These are phyloP conservation scores for Pollicipes pollicipes DNA, from an alignment of 1,140 invertebrate species.

Conservation along the genomic window DNA sequence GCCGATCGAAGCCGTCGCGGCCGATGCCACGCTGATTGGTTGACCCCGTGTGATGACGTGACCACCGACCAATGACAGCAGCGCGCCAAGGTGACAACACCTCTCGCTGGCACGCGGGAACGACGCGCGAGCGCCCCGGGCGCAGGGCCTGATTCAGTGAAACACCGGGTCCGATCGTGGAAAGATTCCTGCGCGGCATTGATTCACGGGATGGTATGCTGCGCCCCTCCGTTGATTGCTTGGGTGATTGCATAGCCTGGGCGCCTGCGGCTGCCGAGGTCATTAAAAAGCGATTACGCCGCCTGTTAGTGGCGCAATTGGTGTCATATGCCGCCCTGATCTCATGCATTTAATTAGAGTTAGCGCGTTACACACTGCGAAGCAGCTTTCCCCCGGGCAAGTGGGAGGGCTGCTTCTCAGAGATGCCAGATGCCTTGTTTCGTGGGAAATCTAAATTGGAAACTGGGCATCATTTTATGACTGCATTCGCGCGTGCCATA, in stretches of 20 bases:
- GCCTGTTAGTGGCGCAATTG: not conserved
- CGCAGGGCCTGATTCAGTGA: not conserved
- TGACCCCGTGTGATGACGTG: not conserved
- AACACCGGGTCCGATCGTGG: not conserved
- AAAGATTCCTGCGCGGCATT: not conserved
- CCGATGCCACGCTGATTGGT: not conserved
- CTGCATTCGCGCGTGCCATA: too few species aligned
- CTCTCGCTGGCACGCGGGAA: not conserved
- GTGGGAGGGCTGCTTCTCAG: too few species aligned
- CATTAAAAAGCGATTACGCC: not conserved
- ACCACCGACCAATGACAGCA: not conserved
- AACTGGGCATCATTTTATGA: too few species aligned
- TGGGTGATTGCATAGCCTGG: not conserved
- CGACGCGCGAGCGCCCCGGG: too few species aligned
- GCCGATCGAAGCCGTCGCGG: not conserved
- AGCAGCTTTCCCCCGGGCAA: too few species aligned
- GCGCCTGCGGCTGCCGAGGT: too few species aligned
- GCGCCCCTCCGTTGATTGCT: not conserved
- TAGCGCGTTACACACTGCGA: too few species aligned
- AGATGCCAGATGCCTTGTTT: too few species aligned
- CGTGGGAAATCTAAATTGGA: too few species aligned
- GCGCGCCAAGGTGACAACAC: not conserved
- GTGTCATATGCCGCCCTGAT: not conserved
- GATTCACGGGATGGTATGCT: not conserved
- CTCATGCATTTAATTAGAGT: not conserved